Percentiles rank a stretch among this genome's conserved stretches.
Evolutionary conservation across 2,797 vertebrate genomes (phyloP).

Genomic region (Anableps anableps): DNA sequence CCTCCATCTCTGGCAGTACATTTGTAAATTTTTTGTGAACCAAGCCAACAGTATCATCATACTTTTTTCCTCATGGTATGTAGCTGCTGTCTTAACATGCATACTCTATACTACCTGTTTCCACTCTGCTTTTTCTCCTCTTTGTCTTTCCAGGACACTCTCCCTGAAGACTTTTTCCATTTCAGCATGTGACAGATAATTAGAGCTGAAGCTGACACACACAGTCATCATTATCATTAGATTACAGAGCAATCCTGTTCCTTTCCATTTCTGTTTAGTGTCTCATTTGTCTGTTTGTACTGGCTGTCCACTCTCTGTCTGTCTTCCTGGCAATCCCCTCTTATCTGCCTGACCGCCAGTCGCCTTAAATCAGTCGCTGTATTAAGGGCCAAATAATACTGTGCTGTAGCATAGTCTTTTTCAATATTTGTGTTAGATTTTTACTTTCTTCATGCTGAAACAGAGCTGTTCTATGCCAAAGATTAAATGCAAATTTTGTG

Average conservation of each 20-base stretch:
- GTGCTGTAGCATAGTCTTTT: background rate
- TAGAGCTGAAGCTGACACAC: slow-evolving; percentile 50
- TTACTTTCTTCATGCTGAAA: slow-evolving; percentile 7
- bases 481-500: background rate
- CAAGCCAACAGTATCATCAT: background rate
- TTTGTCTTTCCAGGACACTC: slow-evolving; percentile 12
- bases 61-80: slow-evolving; percentile 20
- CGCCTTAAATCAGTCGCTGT: slow-evolving; percentile 8
- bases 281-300: slow-evolving; percentile 56
- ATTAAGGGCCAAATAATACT: background rate
- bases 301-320: slow-evolving; percentile 26
- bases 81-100: slow-evolving; percentile 35
- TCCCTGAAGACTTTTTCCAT: slow-evolving; percentile 62
- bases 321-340: slow-evolving; percentile 11
- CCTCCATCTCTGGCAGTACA: background rate
- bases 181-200: slow-evolving; percentile 67
- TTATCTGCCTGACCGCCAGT: slow-evolving; percentile 25
- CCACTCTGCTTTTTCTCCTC: slow-evolving; percentile 4
- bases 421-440: background rate
- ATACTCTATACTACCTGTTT: slow-evolving; percentile 4
- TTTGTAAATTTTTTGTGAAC: background rate
- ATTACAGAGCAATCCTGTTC: slow-evolving; percentile 56
- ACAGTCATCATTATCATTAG: slow-evolving; percentile 58
- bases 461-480: background rate
- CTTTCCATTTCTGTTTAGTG: slow-evolving; percentile 51